These are phyloP conservation scores for Drosophila testacea DNA, from an alignment of 2,888 invertebrate genomes.

Conservation along the genomic window DNA sequence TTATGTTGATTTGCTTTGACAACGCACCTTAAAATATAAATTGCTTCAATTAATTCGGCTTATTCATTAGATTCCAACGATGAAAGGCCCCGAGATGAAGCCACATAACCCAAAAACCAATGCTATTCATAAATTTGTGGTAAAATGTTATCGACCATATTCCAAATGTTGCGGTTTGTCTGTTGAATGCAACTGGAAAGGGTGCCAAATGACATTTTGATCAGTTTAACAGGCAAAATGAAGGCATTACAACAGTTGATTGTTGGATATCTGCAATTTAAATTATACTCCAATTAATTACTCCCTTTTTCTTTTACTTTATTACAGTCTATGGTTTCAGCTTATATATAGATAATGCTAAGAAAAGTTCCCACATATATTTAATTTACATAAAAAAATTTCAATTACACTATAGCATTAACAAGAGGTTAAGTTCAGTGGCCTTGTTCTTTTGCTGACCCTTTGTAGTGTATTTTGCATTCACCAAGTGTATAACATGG, in stretches of 20 bases:
- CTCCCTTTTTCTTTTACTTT: background rate
- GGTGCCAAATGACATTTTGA: conserved; percentile 9
- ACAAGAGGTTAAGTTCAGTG: background rate
- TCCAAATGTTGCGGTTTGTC: conserved; percentile 67
- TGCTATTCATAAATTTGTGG: conserved; percentile 75
- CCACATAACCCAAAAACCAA: conserved; percentile 54
- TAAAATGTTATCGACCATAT: conserved; percentile 63
- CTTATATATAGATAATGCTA: background rate
- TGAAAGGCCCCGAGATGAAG: background rate
- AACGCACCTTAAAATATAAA: conserved; percentile 66
- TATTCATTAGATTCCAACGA: conserved; percentile 67
- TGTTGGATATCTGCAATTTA: conserved; percentile 9
- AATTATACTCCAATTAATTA: background rate
- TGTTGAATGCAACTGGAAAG: conserved; percentile 40
- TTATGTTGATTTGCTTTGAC: conserved; percentile 78
- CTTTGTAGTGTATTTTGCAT: conserved; percentile 3
- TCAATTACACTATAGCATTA: background rate
- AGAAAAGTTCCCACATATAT: background rate
- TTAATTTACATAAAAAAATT: conserved; percentile 11
- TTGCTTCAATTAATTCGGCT: conserved; percentile 73
- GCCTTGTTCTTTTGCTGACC: background rate
- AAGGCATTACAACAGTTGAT: background rate
- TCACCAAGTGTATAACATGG: conserved; percentile 21
- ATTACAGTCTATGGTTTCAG: background rate
- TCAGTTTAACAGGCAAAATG: conserved; percentile 6